Evolutionary conservation across 2,888 invertebrate species (phyloP).

Genomic region (Cryptops parisi): DNA sequence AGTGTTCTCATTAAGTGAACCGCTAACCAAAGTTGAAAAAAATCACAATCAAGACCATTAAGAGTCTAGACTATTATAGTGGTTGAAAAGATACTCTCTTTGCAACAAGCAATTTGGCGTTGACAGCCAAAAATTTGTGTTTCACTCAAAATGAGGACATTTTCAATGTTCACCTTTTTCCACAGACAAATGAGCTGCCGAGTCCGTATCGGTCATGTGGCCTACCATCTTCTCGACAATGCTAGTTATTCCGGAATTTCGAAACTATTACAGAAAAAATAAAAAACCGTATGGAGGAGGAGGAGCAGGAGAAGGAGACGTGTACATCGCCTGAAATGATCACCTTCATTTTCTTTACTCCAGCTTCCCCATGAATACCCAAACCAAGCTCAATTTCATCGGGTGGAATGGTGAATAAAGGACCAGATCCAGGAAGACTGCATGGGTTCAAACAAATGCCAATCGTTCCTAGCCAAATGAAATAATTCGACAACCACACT

Average conservation of each 20-base stretch:
- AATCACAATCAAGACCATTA: too few relatives aligned
- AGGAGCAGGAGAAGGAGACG: too few relatives aligned
- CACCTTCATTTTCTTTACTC: slow-evolving; percentile 38
- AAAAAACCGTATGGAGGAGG: too few relatives aligned
- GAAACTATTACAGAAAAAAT: background rate
- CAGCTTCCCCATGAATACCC: slow-evolving; percentile 41
- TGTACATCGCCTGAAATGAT: too few relatives aligned
- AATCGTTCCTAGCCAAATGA: slow-evolving; percentile 45
- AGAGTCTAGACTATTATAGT: too few relatives aligned
- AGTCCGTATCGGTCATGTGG: slow-evolving; percentile 8
- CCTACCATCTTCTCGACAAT: slow-evolving; percentile 7
- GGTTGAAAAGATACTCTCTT: too few relatives aligned
- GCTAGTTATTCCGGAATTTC: background rate
- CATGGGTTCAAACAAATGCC: slow-evolving; percentile 53
- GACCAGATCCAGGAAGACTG: slow-evolving; percentile 47
- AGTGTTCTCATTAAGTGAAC: too few relatives aligned
- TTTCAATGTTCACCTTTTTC: background rate
- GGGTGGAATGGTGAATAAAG: slow-evolving; percentile 44
- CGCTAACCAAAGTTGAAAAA: too few relatives aligned
- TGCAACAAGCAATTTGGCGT: too few relatives aligned
- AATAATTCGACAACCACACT: background rate
- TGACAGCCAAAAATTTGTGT: background rate
- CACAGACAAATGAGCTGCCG: background rate
- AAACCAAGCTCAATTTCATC: slow-evolving; percentile 54
- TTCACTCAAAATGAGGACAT: too few relatives aligned